Percentiles rank a stretch among this genome's conserved stretches.
These are phyloP conservation scores for Octodon degus DNA, from an alignment of 2,113 vertebrate genomes.

Conservation along the genomic window DNA sequence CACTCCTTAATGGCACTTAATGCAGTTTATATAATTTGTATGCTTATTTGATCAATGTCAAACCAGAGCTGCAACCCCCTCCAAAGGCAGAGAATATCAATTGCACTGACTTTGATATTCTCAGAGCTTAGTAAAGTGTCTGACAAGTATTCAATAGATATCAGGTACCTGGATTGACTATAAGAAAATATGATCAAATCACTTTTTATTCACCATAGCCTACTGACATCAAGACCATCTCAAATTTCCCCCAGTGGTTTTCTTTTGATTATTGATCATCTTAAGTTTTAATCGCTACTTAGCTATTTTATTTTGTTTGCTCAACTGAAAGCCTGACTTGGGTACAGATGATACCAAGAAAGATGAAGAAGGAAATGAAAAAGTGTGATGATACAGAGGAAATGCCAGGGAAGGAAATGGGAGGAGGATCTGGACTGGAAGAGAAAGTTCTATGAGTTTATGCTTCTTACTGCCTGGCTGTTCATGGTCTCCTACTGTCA, in stretches of 20 bases:
- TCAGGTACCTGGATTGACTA: neutral
- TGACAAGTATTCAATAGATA: neutral
- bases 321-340: neutral
- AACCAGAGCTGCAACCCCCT: neutral
- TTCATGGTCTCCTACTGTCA: neutral
- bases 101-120: conserved; percentile 7
- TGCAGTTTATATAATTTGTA: neutral
- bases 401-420: neutral
- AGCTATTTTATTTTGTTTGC: conserved; percentile 38
- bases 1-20: neutral
- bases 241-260: conserved; percentile 7
- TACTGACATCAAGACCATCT: neutral
- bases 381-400: neutral
- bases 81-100: neutral
- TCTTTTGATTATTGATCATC: neutral
- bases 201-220: neutral
- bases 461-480: neutral
- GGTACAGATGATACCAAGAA: neutral
- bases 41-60: neutral
- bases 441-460: neutral
- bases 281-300: neutral
- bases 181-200: conserved; percentile 6
- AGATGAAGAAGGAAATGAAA: neutral
- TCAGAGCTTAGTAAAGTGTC: neutral
- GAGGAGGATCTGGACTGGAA: neutral